Base-by-base conservation (phyloP, 2,113 vertebrate species). In the Sinocyclocheilus anshuiensis region DNA sequence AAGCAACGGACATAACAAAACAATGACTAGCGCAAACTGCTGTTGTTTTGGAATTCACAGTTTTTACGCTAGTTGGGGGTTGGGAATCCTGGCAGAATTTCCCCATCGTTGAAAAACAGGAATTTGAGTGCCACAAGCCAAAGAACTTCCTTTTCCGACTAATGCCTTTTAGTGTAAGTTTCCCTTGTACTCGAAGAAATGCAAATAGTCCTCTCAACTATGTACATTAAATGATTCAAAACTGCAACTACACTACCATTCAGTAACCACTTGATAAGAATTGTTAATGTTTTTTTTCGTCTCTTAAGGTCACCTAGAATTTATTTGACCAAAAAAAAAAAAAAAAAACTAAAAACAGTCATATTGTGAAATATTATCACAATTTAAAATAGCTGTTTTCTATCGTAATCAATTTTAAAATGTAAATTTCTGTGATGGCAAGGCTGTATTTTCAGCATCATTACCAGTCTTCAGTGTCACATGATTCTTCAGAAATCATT, bases 41-140 rank as follows among this genome's bases (percentile, higher is more conserved):
- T 29, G 72, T 18, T 84, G 33, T 65, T 33, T 29, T 53, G 45
- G 42, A 33, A 16, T 86, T 72, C 22, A 81, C 8, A 67, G 59
- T 63, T 29, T 82, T 72, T 72, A 71, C 48, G 9, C 24, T 18
- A 59, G 24, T 50, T 69, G 24, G 33, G 29, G 24, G 33, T 16
- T 65, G 63, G 45, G 79, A 20, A 39, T 18, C 16, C 53, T n/a
- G 22, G 9, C 42, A 61, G 36, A 87, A 89, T 71, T 59, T 53
- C 61, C 82, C 55, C 57, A n/a, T 69, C 55, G 53, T 16, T 13
- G 18, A 77, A 50, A 45, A 82, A 82, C 69, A 85, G 87, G 87
- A 85, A 39, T 77, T 61, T 63, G 11, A 59, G 22, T 29, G 24
- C 18, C 53, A 55, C 26, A 39, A 77, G 11, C 0, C 39, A 50